These are phyloP conservation scores for Stenodema calcarata DNA, from an alignment of 2,888 invertebrate species.

Conservation along the genomic window DNA sequence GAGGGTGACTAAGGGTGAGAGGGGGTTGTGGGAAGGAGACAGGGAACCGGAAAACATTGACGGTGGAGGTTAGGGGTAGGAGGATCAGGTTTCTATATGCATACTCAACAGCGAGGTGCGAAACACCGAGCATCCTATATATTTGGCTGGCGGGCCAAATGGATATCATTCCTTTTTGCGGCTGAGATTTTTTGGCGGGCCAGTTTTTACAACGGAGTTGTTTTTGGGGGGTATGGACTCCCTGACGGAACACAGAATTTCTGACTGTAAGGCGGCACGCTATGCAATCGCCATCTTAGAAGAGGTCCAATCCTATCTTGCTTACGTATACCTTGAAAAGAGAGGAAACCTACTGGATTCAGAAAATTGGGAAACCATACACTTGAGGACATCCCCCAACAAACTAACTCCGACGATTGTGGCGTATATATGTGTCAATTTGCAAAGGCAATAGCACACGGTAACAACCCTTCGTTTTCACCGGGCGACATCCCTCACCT, in stretches of 20 bases:
- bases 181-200: too few relatives aligned
- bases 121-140: too few relatives aligned
- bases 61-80: too few relatives aligned
- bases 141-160: too few relatives aligned
- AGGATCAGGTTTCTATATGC: too few relatives aligned
- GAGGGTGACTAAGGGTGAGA: too few relatives aligned
- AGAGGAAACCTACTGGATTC: background rate
- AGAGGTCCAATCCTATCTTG: background rate
- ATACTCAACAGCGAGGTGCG: too few relatives aligned
- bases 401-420: constrained; percentile 3
- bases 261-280: background rate
- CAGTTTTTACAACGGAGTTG: too few relatives aligned
- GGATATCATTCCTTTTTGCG: too few relatives aligned
- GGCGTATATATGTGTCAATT: constrained; percentile 13
- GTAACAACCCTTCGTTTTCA: background rate
- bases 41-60: too few relatives aligned
- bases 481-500: background rate
- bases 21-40: too few relatives aligned
- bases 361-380: constrained; percentile 9
- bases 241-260: background rate
- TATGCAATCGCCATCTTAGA: background rate
- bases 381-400: background rate
- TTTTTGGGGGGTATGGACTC: too few relatives aligned
- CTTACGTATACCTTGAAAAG: background rate
- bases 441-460: background rate